Evolutionary conservation across 92 coral and sea anemone species (phyloP), one percentile per base, ranked within the genome.

Genomic region (Phenganax subtilis): DNA sequence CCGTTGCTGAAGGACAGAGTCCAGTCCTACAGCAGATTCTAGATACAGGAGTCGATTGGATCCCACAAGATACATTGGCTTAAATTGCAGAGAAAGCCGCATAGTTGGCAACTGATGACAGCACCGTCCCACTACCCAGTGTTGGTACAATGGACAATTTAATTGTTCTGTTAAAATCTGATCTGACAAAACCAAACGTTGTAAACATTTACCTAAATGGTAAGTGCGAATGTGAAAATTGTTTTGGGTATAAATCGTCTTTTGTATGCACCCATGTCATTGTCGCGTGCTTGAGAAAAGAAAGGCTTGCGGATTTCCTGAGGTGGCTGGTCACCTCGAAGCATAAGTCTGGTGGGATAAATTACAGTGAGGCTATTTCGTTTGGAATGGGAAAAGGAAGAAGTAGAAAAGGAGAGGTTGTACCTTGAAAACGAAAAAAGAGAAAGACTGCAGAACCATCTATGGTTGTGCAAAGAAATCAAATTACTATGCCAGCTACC

Each of bases 341-440:
- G 59, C 71, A 71, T 29, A 81, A 72, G 30, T 57, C 82, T 11
- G 82, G 88, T 12, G 85, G 85, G 25, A 52, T 81, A 25, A 81
- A 86, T 55, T 74, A 52, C 71, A 20, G 75, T n/a, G 31, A 72
- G 70, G 83, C 82, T 51, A 37, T 86, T 8, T 20, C 79, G 5
- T 75, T 53, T 51, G 88, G 85, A 10, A 76, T 86, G 84, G 80
- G 86, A 10, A 68, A 70, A 16, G 89, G 84, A 37, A 70, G 89
- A 66, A 86, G 86, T 7, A 12, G 81, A 44, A 72, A 72, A 52
- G 56, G 57, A 72, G 20, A 44, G 5, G 52, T 25, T 9, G 29
- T 58, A 12, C 77, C 77, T 17, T 12, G 56, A 72, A 72, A n/a
- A 57, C 15, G 17, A 53, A 27, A 57, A 72, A n/a, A 29, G 67